Conservation (phyloP, 2,888 invertebrate species). For the Ornithoptera alexandrae region DNA sequence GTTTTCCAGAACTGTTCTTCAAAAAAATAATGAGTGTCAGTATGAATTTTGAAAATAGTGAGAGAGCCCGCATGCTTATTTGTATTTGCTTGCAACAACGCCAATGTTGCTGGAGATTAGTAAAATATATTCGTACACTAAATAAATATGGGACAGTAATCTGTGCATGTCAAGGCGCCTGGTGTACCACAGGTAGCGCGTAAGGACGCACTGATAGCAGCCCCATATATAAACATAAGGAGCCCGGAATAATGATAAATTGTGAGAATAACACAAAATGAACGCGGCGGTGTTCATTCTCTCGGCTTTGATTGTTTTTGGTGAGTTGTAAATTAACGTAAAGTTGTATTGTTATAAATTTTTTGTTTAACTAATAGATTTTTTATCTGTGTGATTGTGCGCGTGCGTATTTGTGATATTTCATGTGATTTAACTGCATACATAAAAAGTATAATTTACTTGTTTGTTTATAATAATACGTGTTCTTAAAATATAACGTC, state of each 20-base stretch:
- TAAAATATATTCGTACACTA: constrained; percentile 18
- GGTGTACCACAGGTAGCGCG: constrained; percentile 35
- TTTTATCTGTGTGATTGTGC: neutral
- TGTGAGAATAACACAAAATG: constrained; percentile 58
- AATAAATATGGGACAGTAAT: constrained; percentile 42
- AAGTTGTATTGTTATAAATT: neutral
- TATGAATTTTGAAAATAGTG: neutral
- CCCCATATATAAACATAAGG: constrained; percentile 62
- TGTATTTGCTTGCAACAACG: neutral
- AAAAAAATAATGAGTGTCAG: neutral
- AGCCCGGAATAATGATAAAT: constrained; percentile 46
- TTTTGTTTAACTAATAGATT: neutral
- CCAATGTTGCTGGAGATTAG: constrained; percentile 2
- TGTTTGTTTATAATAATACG: too few species aligned
- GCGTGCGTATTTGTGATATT: neutral
- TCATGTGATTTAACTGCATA: neutral
- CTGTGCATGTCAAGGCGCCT: constrained; percentile 57
- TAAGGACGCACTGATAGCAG: constrained; percentile 57
- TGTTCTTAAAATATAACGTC: too few species aligned
- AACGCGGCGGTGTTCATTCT: constrained; percentile 43
- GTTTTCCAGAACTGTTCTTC: too few species aligned
- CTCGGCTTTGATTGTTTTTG: constrained; percentile 36
- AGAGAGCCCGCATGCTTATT: constrained; percentile 8
- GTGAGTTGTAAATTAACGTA: constrained; percentile 36
- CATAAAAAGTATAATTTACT: too few species aligned